phyloP scores from a whole-genome alignment of 2,888 invertebrate genomes.

The Eupithecia inturbata region DNA sequence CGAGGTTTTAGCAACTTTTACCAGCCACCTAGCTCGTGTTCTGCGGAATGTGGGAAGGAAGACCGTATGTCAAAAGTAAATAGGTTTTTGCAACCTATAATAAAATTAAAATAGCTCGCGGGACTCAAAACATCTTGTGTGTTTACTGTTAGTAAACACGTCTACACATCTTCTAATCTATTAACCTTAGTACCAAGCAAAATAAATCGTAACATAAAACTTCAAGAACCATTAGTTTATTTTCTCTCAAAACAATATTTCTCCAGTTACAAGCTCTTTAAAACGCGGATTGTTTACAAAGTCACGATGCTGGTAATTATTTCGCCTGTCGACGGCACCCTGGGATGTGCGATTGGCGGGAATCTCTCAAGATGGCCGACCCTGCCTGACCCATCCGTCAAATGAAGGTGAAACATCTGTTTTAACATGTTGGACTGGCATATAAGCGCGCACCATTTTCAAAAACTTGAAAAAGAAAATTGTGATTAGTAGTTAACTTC shows the following conservation, averaged over 20 bases:
- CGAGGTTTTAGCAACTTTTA: too few relatives aligned
- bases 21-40: too few relatives aligned
- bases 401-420: slow-evolving; percentile 80
- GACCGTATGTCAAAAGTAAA: too few relatives aligned
- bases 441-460: slow-evolving; percentile 65
- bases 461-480: slow-evolving; percentile 36
- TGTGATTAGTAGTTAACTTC: neutral
- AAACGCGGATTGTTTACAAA: slow-evolving; percentile 65
- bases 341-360: slow-evolving; percentile 73
- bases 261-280: slow-evolving; percentile 65
- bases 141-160: too few relatives aligned
- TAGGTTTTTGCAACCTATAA: neutral
- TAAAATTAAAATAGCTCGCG: neutral
- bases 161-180: slow-evolving; percentile 21
- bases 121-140: slow-evolving; percentile 12
- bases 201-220: slow-evolving; percentile 35
- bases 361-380: slow-evolving; percentile 78
- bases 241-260: slow-evolving; percentile 55
- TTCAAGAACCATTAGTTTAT: slow-evolving; percentile 34
- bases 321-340: slow-evolving; percentile 68
- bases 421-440: slow-evolving; percentile 76
- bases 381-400: slow-evolving; percentile 81
- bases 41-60: too few relatives aligned
- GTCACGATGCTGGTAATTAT: slow-evolving; percentile 74
- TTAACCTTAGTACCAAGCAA: slow-evolving; percentile 26